A percentile compares a stretch with the other conserved stretches of the same genome.
Evolutionary conservation across 2,113 vertebrate species (phyloP).

Genomic region (Oryzias curvinotus): DNA sequence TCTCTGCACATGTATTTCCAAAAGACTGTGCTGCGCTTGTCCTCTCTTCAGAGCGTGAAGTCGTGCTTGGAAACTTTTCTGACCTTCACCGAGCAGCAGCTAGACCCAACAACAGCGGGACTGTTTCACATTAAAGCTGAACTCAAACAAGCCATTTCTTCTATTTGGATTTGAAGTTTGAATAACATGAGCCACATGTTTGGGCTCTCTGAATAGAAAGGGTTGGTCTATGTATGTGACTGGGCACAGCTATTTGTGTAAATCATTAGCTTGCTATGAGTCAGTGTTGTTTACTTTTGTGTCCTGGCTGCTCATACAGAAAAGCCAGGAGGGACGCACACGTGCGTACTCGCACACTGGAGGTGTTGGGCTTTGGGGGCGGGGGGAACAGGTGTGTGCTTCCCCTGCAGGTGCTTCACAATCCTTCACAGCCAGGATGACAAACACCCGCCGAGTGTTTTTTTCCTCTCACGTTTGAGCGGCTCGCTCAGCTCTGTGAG

Average conservation of each 20-base stretch:
- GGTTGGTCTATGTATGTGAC: conserved; percentile 18
- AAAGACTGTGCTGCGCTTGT: neutral
- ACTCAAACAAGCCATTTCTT: conserved; percentile 2
- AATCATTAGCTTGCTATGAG: conserved; percentile 73
- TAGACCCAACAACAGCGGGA: conserved; percentile 33
- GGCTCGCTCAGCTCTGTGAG: neutral
- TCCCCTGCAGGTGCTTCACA: conserved; percentile 61
- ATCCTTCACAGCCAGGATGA: conserved; percentile 49
- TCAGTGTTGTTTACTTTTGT: conserved; percentile 61
- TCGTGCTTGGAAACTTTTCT: conserved; percentile 5
- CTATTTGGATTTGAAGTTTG: neutral
- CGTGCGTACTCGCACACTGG: conserved; percentile 30
- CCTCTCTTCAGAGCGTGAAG: conserved; percentile 22
- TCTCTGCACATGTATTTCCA: neutral
- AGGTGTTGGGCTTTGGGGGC: conserved; percentile 54
- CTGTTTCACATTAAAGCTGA: conserved; percentile 4
- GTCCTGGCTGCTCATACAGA: conserved; percentile 30
- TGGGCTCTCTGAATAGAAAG: neutral
- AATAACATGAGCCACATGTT: neutral
- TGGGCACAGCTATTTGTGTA: conserved; percentile 50
- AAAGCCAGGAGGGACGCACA: conserved; percentile 1
- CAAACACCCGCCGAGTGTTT: conserved; percentile 22
- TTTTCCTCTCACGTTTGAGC: conserved; percentile 24
- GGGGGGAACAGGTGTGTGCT: conserved; percentile 66
- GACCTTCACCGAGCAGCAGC: conserved; percentile 27